These are phyloP conservation scores for Drosophila tropicalis DNA, from an alignment of 1,140 invertebrate genomes.

Conservation along the genomic window DNA sequence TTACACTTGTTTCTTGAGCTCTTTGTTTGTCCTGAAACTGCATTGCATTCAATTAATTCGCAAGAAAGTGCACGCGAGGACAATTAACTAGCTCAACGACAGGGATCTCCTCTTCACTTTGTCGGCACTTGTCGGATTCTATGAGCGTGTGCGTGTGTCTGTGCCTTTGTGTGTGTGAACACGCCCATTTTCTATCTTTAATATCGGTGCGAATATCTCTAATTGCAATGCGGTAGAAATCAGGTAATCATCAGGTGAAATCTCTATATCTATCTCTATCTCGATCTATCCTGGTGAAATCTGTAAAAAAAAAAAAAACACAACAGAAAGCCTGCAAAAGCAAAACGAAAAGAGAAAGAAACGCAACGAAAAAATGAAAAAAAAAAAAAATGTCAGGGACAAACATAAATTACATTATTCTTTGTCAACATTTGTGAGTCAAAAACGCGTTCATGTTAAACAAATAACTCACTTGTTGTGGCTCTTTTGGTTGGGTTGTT, in stretches of 20 bases:
- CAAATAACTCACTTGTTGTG: slow-evolving; percentile 76
- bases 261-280: slow-evolving; percentile 17
- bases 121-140: slow-evolving; percentile 25
- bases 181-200: slow-evolving; percentile 5
- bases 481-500: slow-evolving; percentile 6
- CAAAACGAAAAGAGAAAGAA: background rate
- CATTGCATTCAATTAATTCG: slow-evolving; percentile 28
- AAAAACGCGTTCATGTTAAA: slow-evolving; percentile 80
- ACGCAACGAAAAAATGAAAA: slow-evolving; percentile 7
- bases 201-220: slow-evolving; percentile 67
- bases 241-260: slow-evolving; percentile 8
- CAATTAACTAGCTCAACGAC: slow-evolving; percentile 10
- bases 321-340: background rate
- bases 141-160: slow-evolving; percentile 4
- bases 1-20: slow-evolving; percentile 33
- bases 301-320: background rate
- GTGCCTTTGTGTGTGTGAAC: slow-evolving; percentile 8
- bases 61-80: slow-evolving; percentile 50
- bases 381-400: slow-evolving; percentile 52
- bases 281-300: slow-evolving; percentile 29
- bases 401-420: slow-evolving; percentile 80
- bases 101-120: slow-evolving; percentile 12
- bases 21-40: slow-evolving; percentile 15
- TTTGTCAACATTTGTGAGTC: slow-evolving; percentile 81
- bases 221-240: slow-evolving; percentile 54